Evolutionary conservation across 2,113 vertebrate species (phyloP), one percentile per base, ranked within the genome.

Genomic region (Hiodon tergisus): DNA sequence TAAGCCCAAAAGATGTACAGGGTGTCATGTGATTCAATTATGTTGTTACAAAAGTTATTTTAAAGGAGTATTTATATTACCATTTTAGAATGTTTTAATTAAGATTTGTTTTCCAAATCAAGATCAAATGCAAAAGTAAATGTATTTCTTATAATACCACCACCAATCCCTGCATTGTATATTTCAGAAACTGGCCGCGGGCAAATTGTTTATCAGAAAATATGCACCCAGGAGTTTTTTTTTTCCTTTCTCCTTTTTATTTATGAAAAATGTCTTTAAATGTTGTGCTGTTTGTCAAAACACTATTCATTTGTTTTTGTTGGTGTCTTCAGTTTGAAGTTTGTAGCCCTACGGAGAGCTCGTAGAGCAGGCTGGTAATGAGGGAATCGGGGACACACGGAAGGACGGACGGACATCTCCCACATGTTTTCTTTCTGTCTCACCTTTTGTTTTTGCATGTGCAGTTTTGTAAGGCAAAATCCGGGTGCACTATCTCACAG

Each of bases 381-480:
- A 69, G 57, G 66, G 71, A 72, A 77, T 75, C 79, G 76, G 77
- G 83, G 76, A 76, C 78, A 66, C 72, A 74, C 63, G 11, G 63
- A 66, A 17, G 13, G 76, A 73, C 78, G 47, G 76, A 67, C 54
- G 4, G n/a, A 74, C 50, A 66, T 16, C 72, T 83, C 71, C 80
- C 73, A 75, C 31, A 0, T 74, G 77, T 84, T 85, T 75, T 87
- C 78, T 84, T 79, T 82, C 82, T 82, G 90, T 86, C 88, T 92
- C 87, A 91, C 79, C 84, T 81, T 89, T 88, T 89, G 84, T 93
- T 93, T 89, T 92, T 92, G 93, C 94, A 95, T 94, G 94, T 95
- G 91, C 95, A 96, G 94, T 96, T 95, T 96, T 95, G 93, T 96
- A 95, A 95, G 93, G 94, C 94, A 93, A 91, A 92, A 93, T 92